Evolutionary conservation across 1,140 invertebrate genomes (phyloP), one percentile per base, ranked within the genome.

Genomic region (Drosophila pruinosa): DNA sequence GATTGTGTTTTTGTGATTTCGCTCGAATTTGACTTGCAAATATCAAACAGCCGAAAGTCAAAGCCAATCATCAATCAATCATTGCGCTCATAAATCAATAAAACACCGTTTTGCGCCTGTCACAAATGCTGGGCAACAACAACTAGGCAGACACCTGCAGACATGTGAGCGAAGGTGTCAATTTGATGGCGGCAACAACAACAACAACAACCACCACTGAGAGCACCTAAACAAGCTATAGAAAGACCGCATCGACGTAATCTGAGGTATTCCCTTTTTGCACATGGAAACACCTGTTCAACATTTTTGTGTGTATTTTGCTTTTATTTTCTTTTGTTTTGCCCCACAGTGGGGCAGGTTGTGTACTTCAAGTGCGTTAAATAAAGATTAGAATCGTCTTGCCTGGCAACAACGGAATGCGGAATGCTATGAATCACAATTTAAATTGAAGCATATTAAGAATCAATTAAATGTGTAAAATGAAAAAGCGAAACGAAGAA

Each of bases 271-370:
- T 82, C 79, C 79, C 74, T 81, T 62, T 65, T 61, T 31, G 62
- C 81, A 76, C 76, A 73, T 77, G 81, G 69, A 86, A 85, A 86
- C 80, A 85, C 80, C 80, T 85, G 80, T 85, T 85, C 53, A 75
- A 68, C 59, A 59, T 61, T 75, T 76, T 53, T 43, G 31, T 19
- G 3, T 36, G 14, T 52, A 14, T 53, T 50, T 31, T 34, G n/a
- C 6, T 26, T 36, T 34, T n/a, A 28, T 39, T 41, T 24, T 15
- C 8, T 21, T 34, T 59, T n/a, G n/a, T n/a, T n/a, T 63, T 47
- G 38, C 52, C 38, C 56, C 56, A 70, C 79, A 74, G 80, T 85
- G 80, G 81, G 80, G 80, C 80, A 86, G 80, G 81, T 85, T 85
- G 80, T 70, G 77, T 67, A 77, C 41, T 31, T 31, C 14, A 14